Evolutionary conservation across 2,888 invertebrate species (phyloP).

Genomic region (Gibbula magus): DNA sequence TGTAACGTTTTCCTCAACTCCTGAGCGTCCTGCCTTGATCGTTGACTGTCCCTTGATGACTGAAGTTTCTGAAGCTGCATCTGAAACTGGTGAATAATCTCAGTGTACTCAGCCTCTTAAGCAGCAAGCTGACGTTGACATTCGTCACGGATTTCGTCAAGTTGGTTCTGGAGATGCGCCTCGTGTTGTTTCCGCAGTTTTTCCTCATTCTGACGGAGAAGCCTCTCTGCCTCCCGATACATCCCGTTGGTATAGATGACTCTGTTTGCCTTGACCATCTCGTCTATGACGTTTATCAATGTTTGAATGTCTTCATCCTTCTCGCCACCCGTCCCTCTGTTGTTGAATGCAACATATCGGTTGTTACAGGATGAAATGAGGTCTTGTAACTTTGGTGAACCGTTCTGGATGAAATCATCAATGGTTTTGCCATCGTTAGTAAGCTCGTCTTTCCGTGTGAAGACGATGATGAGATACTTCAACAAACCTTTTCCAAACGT

Average conservation of each 20-base stretch:
- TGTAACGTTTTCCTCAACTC: no score
- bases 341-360: conserved; percentile 31
- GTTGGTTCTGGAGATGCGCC: no score
- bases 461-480: conserved; percentile 27
- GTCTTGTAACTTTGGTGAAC: conserved; percentile 12
- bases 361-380: conserved; percentile 6
- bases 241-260: conserved; percentile 37
- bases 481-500: conserved; percentile 29
- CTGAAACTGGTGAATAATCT: not conserved
- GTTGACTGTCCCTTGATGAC: not conserved
- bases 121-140: no score
- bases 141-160: no score
- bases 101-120: not conserved
- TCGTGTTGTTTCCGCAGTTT: not conserved
- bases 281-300: conserved; percentile 22
- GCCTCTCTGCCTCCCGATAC: conserved; percentile 34
- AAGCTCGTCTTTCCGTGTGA: conserved; percentile 33
- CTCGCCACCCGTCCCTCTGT: not conserved
- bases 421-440: conserved; percentile 23
- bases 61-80: not conserved
- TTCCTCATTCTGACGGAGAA: not conserved
- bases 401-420: conserved; percentile 22
- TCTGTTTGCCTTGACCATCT: conserved; percentile 3
- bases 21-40: no score
- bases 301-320: conserved; percentile 9